Percentiles rank a stretch among this genome's conserved stretches.
phyloP scores from a whole-genome alignment of 2,797 vertebrate species.

The Poeciliopsis paucimaculata region DNA sequence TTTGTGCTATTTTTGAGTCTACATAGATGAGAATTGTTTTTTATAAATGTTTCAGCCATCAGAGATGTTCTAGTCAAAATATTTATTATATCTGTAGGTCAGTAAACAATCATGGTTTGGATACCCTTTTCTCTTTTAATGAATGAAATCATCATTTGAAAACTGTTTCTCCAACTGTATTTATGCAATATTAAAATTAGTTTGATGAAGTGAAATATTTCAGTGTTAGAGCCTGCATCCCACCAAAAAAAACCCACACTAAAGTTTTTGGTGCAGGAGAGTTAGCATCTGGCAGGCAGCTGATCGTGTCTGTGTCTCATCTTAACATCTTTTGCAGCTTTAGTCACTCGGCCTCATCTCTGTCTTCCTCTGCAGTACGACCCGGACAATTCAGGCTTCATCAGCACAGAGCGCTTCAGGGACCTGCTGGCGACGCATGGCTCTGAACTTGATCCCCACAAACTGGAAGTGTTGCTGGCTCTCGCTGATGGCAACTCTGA shows the following conservation, averaged over 20 bases:
- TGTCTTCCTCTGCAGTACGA: slow-evolving; percentile 83
- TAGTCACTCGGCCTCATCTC: slow-evolving; percentile 1
- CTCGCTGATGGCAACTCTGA: slow-evolving; percentile 92
- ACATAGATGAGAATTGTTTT: neutral
- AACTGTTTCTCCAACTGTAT: neutral
- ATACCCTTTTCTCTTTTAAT: neutral
- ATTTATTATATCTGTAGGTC: neutral
- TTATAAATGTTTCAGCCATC: neutral
- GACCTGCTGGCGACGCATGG: slow-evolving; percentile 89
- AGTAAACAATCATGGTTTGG: neutral
- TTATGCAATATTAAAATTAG: neutral
- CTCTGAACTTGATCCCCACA: slow-evolving; percentile 94
- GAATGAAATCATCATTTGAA: neutral
- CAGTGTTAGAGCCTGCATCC: too few species aligned
- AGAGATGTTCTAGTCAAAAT: neutral
- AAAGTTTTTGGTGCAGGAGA: neutral
- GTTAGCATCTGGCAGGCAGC: neutral
- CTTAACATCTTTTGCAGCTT: neutral
- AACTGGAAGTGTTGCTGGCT: slow-evolving; percentile 93
- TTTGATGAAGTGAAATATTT: neutral
- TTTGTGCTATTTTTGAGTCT: too few species aligned
- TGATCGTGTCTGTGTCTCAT: neutral
- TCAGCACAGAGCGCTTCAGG: slow-evolving; percentile 93
- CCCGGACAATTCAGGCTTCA: slow-evolving; percentile 91
- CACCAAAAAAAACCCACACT: neutral